phyloP scores from a whole-genome alignment of 2,113 vertebrate genomes.

The Hepsetus odoe region DNA sequence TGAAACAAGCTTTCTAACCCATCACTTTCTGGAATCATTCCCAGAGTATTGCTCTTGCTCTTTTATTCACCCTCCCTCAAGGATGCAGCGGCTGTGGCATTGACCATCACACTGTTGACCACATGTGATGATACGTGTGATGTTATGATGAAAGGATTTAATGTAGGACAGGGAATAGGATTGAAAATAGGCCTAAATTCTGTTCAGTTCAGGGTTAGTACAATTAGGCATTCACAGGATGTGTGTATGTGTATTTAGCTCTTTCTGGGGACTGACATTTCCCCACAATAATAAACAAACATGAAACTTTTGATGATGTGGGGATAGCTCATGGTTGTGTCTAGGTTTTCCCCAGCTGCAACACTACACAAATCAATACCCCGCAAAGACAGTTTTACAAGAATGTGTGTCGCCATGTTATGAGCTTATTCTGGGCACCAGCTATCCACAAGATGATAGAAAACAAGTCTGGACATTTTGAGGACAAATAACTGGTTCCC shows the following conservation, averaged over 20 bases:
- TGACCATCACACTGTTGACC: slow-evolving; percentile 33
- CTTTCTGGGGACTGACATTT: not conserved
- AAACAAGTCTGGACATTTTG: too few species aligned
- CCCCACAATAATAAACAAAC: not conserved
- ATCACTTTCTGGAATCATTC: slow-evolving; percentile 37
- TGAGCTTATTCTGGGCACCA: too few species aligned
- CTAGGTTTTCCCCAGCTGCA: too few species aligned
- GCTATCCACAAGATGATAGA: too few species aligned
- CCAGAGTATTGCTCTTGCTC: slow-evolving; percentile 26
- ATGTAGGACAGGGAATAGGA: slow-evolving; percentile 16
- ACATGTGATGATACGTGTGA: slow-evolving; percentile 34
- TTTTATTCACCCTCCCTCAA: slow-evolving; percentile 35
- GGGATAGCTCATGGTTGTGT: too few species aligned
- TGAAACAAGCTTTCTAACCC: slow-evolving; percentile 60
- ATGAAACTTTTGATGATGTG: too few species aligned
- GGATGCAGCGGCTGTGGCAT: slow-evolving; percentile 13
- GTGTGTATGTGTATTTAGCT: slow-evolving; percentile 3
- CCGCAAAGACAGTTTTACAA: too few species aligned
- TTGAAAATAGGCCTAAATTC: slow-evolving; percentile 24
- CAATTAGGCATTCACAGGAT: slow-evolving; percentile 16
- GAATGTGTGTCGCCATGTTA: too few species aligned
- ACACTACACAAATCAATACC: too few species aligned
- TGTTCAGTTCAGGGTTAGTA: slow-evolving; percentile 38
- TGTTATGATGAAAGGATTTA: slow-evolving; percentile 35
- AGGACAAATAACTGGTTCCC: too few species aligned